Base-by-base conservation (phyloP, 2,113 vertebrate genomes). In the Cyphomyrus plagiostoma region DNA sequence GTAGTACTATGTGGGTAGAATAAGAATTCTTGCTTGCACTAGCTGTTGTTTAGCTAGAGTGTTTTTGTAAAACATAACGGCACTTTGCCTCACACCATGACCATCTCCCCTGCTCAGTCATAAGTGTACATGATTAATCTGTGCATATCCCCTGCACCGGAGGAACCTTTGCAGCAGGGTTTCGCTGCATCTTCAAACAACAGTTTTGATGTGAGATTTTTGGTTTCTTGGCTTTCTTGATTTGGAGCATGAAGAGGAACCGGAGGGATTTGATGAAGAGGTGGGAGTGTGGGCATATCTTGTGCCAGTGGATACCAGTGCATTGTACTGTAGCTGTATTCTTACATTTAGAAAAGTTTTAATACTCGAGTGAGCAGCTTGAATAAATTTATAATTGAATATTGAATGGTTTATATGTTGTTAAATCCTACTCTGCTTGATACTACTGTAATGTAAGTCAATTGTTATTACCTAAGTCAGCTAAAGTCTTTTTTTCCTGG, bases 211-310 rank as follows among this genome's bases (percentile, higher is more conserved):
- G 52, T 84, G 42, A 80, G 50, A 70, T 89, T 15, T 85, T 21
- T 89, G 11, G 39, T 84, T 84, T 82, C 89, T 2, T n/a, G 80
- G 52, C 80, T 85, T 42, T 26, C 48, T 85, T 62, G 35, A 89
- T 95, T 92, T 95, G 91, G 95, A 96, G 90, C 89, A 94, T 6
- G 94, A 95, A 93, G 95, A 96, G 89, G 95, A 96, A 77, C 91
- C 93, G 0, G 95, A 96, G 86, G 93, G 95, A 45, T 45, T 89
- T 91, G 94, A 96, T 23, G 94, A 95, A 39, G 95, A 96, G 95
- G 95, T 96, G 92, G 93, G 94, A 95, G 62, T 7, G 10, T 88
- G 23, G 45, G 50, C 50, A 39, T 87, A 87, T 89, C 56, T 21
- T 52, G 4, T 85, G 26, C 49, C 85, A 17, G 10, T 88, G 19